Conservation (phyloP, 2,888 invertebrate genomes). For the Orchesella flavescens region DNA sequence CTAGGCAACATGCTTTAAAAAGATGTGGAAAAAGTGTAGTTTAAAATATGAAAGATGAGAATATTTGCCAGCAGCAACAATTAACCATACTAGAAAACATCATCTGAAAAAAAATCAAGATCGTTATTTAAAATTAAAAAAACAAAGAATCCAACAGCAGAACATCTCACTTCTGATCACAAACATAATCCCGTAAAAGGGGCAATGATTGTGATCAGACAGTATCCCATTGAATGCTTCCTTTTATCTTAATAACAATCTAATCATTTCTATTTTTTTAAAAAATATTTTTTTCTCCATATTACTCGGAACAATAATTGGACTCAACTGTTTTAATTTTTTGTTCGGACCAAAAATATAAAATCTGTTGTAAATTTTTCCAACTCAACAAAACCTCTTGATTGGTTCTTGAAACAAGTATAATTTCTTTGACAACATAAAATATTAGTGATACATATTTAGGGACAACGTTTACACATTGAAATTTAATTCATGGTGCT, state of each 20-base stretch:
- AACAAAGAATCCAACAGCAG: neutral
- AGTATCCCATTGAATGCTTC: conserved; percentile 38
- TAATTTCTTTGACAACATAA: too few relatives aligned
- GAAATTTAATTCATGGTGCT: too few relatives aligned
- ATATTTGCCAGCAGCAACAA: neutral
- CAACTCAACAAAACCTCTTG: neutral
- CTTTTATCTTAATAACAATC: neutral
- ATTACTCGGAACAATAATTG: neutral
- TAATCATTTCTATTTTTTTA: neutral
- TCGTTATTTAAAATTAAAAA: neutral
- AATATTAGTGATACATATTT: too few relatives aligned
- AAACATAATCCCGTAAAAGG: conserved; percentile 10
- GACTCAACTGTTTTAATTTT: neutral
- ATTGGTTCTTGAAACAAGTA: too few relatives aligned
- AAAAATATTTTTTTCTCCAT: neutral
- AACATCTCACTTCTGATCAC: conserved; percentile 17
- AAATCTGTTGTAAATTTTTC: neutral
- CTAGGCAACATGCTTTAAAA: neutral
- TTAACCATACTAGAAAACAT: neutral
- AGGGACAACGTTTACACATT: too few relatives aligned
- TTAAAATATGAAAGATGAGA: too few relatives aligned
- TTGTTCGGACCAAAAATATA: neutral
- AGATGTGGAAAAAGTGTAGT: too few relatives aligned
- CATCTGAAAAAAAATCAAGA: neutral
- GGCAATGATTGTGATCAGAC: conserved; percentile 50